Base-by-base conservation (phyloP, 2,888 invertebrate species). In the Drosophila hamatofila region DNA sequence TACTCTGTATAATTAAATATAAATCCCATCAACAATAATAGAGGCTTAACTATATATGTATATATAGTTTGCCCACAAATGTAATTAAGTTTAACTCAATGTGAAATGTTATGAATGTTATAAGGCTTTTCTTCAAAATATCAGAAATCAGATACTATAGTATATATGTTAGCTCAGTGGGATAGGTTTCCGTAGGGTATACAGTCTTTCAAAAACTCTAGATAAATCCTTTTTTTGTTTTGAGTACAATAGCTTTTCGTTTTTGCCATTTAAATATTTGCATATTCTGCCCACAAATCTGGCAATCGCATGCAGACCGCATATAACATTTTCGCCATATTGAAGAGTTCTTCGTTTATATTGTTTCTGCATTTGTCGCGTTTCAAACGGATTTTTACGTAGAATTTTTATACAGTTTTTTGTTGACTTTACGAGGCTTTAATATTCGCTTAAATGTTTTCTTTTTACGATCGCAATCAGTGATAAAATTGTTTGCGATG, bases 201-300 rank as follows among this genome's bases (percentile, higher is more conserved):
- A 23, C 16, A 18, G 3, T 27, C 12, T n/a, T n/a, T 25, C 37
- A 37, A 37, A 37, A 39, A 27, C 3, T n/a, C 6, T 37, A 21
- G 18, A 54, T 23, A 49, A 5, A 18, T 37, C 49, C 30, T 27
- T 55, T 65, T 41, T 21, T 49, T 30, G 44, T 30, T 73, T 51
- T 51, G 9, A 41, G 39, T 27, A 27, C 56, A 59, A 68, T 55
- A 51, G 55, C 65, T 69, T 63, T 62, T 57, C 57, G 55, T 62
- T 71, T 69, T 46, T 51, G 60, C 35, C 35, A 59, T 67, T 72
- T 71, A 44, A 68, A 68, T 70, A 77, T 82, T 82, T 80, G 86
- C 81, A 85, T 83, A 77, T 74, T 80, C 77, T 57, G 23, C 39
- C 48, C 60, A 65, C 66, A 85, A 82, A 71, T 80, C 74, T 62